phyloP scores from a whole-genome alignment of 2,113 vertebrate genomes.

The Lynx canadensis region DNA sequence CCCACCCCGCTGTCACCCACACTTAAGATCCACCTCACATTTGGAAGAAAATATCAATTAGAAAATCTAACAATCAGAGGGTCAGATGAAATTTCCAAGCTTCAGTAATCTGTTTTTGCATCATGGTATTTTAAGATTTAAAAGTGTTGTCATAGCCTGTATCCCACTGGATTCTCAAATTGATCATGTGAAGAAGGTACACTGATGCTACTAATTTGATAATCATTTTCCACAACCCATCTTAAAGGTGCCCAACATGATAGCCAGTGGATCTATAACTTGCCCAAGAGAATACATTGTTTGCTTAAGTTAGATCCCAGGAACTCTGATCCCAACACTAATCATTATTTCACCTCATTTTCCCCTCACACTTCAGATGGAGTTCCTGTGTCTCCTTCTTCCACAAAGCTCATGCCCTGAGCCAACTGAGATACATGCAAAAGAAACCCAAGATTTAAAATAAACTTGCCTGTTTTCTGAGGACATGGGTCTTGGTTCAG shows the following conservation, averaged over 20 bases:
- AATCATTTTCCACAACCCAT: not conserved
- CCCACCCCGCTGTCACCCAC: not conserved
- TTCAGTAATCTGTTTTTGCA: not conserved
- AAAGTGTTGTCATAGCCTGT: not conserved
- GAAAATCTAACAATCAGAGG: not conserved
- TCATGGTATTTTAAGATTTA: constrained; percentile 5
- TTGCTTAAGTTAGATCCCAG: not conserved
- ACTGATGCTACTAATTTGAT: constrained; percentile 1
- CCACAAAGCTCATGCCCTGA: not conserved
- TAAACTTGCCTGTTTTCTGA: not conserved
- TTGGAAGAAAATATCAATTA: constrained; percentile 17
- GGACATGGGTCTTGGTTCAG: not conserved
- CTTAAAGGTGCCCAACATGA: not conserved
- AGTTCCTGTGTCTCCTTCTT: not conserved
- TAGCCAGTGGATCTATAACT: not conserved
- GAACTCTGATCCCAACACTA: not conserved
- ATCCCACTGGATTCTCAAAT: not conserved
- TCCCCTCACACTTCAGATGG: not conserved
- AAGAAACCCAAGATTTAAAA: constrained; percentile 6
- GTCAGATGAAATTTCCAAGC: not conserved
- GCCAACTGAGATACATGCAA: not conserved
- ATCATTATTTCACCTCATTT: not conserved
- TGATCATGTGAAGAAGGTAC: not conserved
- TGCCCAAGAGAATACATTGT: not conserved
- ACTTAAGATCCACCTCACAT: not conserved